phyloP scores from a whole-genome alignment of 2,113 vertebrate genomes.

The Phylloscopus whistleri region DNA sequence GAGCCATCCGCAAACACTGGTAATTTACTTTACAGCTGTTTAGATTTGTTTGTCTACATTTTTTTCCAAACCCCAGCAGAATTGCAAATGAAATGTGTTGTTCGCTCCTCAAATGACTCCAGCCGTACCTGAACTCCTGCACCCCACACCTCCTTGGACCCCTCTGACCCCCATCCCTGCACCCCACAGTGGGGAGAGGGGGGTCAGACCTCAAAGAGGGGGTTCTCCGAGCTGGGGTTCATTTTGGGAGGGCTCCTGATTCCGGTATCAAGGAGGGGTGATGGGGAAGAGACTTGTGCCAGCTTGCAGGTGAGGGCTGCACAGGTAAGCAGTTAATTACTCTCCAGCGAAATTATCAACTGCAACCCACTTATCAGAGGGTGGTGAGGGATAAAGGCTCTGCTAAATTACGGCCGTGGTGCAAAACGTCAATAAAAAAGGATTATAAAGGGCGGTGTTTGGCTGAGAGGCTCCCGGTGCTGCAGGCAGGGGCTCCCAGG shows the following conservation, averaged over 20 bases:
- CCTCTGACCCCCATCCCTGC: not conserved
- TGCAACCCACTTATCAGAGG: not conserved
- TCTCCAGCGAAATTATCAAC: not conserved
- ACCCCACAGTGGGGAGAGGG: not conserved
- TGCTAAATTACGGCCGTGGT: not conserved
- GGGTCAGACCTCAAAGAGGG: not conserved
- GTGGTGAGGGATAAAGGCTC: not conserved
- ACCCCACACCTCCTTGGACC: not conserved
- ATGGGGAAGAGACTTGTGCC: not conserved
- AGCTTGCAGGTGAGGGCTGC: not conserved
- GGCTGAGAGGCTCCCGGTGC: not conserved
- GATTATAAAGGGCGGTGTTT: not conserved
- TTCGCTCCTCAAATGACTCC: conserved; percentile 5
- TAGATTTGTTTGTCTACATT: conserved; percentile 42
- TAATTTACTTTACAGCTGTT: conserved; percentile 68
- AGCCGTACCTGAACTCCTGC: not conserved
- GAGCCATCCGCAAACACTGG: conserved; percentile 53
- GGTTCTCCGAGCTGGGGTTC: not conserved
- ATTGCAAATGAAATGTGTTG: conserved; percentile 28
- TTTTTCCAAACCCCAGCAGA: not conserved
- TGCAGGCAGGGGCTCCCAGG: not conserved
- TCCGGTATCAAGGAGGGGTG: not conserved
- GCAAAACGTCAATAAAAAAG: not conserved
- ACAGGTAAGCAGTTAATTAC: not conserved
- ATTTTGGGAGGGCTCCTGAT: not conserved